phyloP scores from a whole-genome alignment of 2,113 vertebrate genomes.

The Paramormyrops kingsleyae region DNA sequence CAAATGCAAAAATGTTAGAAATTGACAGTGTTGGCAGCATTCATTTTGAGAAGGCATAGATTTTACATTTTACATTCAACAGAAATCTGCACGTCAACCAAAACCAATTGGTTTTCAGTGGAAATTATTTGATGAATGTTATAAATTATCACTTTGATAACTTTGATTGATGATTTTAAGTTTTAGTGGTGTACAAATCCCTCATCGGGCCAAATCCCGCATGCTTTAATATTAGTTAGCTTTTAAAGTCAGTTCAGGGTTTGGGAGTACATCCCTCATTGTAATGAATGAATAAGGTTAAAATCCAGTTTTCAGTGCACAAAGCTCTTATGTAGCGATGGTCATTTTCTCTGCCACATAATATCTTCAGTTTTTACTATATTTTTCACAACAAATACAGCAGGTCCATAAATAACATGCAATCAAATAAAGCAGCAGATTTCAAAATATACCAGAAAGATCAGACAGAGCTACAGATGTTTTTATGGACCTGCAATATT shows the following conservation, averaged over 20 bases:
- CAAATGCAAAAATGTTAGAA: not conserved
- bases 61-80: not conserved
- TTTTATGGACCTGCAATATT: slow-evolving; percentile 26
- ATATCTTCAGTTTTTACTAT: not conserved
- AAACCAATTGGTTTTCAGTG: not conserved
- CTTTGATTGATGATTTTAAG: not conserved
- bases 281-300: not conserved
- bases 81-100: not conserved
- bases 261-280: not conserved
- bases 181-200: not conserved
- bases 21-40: not conserved
- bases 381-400: not conserved
- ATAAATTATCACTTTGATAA: not conserved
- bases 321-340: not conserved
- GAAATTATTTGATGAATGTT: not conserved
- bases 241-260: not conserved
- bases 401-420: not conserved
- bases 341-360: not conserved
- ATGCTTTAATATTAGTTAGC: not conserved
- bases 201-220: not conserved
- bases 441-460: slow-evolving; percentile 20
- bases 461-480: slow-evolving; percentile 16
- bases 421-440: not conserved
- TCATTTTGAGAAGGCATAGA: not conserved
- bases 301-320: not conserved